Evolutionary conservation across 2,797 vertebrate genomes (phyloP), one percentile per base, ranked within the genome.

Genomic region (Rhynchotus rufescens): DNA sequence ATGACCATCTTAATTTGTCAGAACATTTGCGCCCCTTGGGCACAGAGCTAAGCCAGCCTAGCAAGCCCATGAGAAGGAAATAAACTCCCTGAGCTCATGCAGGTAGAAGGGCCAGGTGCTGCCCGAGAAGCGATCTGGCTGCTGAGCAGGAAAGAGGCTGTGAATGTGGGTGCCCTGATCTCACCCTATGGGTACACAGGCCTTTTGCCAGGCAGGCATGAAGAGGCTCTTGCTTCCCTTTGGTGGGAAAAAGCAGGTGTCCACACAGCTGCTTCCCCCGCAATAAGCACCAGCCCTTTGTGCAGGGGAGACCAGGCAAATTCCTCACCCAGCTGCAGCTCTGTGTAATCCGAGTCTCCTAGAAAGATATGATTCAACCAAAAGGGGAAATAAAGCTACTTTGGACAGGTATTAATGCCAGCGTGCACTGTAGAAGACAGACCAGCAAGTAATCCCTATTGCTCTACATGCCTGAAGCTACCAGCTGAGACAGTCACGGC

Each of bases 261-360:
- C 15, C 61, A 42, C 40, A 34, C 4, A 0, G 61, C 34, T 44
- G 54, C 62, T 26, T 68, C 32, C 14, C 28, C 9, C 14, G 4
- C n/a, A 30, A 14, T 4, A 61, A 1, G 0, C n/a, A 49, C 16
- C 21, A 64, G 28, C 22, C 16, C 49, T 45, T 0, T 0, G 8
- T 1, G 4, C 36, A 34, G 38, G 0, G 4, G 22, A 56, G 9
- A 21, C 3, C 30, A 26, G 34, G 15, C 15, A 66, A 90, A 10
- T 10, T 10, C 9, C 32, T 81, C 28, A 40, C 6, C 22, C 47
- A 61, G 32, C 2, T 25, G 34, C 16, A 12, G 22, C 62, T 12
- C 56, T 32, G 10, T 0, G 0, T 34, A 21, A 59, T 10, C 20
- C 28, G 19, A 6, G 7, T 56, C 19, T 23, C 69, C 12, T 74